phyloP scores from a whole-genome alignment of 2,113 vertebrate genomes.

The Rhipidura dahli region DNA sequence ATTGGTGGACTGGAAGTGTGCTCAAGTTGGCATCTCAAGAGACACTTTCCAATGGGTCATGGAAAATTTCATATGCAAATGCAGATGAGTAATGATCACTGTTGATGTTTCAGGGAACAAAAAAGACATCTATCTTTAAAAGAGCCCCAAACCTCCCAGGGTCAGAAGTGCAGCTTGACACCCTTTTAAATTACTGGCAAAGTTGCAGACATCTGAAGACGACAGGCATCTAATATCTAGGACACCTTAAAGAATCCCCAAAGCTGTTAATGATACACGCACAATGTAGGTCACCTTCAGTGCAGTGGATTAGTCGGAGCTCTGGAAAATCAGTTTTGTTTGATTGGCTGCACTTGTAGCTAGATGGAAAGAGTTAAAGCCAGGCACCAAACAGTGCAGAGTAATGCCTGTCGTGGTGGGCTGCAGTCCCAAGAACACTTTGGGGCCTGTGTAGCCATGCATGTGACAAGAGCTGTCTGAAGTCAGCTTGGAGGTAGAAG shows the following conservation, averaged over 20 bases:
- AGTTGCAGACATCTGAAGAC: not conserved
- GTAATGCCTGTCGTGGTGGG: not conserved
- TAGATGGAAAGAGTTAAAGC: constrained; percentile 4
- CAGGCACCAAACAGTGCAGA: not conserved
- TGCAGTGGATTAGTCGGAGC: not conserved
- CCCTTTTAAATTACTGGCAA: not conserved
- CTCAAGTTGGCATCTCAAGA: not conserved
- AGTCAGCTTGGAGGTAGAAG: not conserved
- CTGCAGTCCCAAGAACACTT: not conserved
- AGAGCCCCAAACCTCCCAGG: not conserved
- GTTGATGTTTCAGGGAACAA: not conserved
- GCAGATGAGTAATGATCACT: not conserved
- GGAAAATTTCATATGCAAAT: not conserved
- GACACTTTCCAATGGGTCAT: not conserved
- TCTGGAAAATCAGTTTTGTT: not conserved
- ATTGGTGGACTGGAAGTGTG: not conserved
- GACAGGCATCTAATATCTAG: not conserved
- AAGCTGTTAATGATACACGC: not conserved
- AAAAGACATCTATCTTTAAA: no score
- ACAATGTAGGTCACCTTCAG: not conserved
- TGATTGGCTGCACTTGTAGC: not conserved
- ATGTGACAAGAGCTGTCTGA: not conserved
- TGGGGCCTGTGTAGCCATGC: accelerated
- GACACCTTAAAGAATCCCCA: not conserved
- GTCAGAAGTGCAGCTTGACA: not conserved